A percentile compares a stretch with the other conserved stretches of the same genome.
Evolutionary conservation across 1,140 invertebrate species (phyloP).

Genomic region (Chironomus tepperi): DNA sequence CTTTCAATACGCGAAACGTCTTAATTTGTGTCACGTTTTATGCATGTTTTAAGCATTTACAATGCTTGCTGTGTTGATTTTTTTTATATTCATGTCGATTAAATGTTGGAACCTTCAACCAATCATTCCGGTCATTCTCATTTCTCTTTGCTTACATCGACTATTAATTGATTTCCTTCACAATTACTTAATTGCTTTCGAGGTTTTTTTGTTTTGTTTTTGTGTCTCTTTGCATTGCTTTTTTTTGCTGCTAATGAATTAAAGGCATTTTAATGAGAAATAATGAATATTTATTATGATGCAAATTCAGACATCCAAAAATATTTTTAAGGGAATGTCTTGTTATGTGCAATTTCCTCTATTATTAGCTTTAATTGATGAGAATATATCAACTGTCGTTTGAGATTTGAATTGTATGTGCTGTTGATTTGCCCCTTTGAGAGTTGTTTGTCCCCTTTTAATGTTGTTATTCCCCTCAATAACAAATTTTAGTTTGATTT

Average conservation of each 20-base stretch:
- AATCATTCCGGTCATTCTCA: constrained; percentile 21
- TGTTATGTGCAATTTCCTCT: no score
- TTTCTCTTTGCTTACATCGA: background rate
- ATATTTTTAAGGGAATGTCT: no score
- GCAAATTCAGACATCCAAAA: background rate
- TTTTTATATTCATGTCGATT: background rate
- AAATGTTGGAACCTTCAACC: background rate
- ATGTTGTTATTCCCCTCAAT: no score
- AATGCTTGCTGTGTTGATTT: background rate
- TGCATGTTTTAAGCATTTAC: background rate
- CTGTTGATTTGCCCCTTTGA: no score
- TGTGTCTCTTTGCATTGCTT: no score
- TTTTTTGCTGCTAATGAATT: background rate
- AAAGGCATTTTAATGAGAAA: background rate
- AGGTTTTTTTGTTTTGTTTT: no score
- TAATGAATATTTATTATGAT: constrained; percentile 5
- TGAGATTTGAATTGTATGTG: no score
- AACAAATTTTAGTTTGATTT: no score
- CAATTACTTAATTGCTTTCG: background rate
- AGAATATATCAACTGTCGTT: no score
- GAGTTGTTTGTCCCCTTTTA: no score
- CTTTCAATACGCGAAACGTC: constrained; percentile 11
- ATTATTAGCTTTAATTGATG: no score
- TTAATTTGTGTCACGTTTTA: constrained; percentile 22
- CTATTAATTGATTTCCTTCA: background rate